Evolutionary conservation across 2,888 invertebrate genomes (phyloP), one percentile per base, ranked within the genome.

Genomic region (Pachymerium ferrugineum): DNA sequence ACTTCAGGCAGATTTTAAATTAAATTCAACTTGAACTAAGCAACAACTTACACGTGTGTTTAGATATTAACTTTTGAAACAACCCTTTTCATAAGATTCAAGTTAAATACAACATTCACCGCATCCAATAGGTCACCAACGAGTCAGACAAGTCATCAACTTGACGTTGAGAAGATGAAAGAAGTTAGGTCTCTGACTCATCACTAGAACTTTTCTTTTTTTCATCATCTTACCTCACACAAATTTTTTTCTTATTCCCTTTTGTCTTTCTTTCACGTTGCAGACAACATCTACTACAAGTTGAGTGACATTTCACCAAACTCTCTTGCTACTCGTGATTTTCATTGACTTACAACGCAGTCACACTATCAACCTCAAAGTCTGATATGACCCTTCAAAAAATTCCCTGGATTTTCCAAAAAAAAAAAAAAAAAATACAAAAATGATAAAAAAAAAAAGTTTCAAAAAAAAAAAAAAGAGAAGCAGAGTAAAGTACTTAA

Each of bases 311-410:
- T 62, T 62, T 28, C 62, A 62, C 25, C 62, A 62, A 62, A 16
- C 12, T 38, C 22, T 22, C 8, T 22, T 62, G 25, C 62, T n/a
- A 62, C 62, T 62, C 28, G 25, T 62, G 62, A 62, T 62, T 62
- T 62, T 62, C 62, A 62, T 62, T 62, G 62, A 62, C 62, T 62
- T 62, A 62, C 62, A 62, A 62, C 62, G n/a, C 62, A 10, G 62
- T 3, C 28, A 22, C 62, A 62, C 22, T 54, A 54, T 22, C 54
- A 54, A 62, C 10, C 10, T 14, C 10, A 25, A 25, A 28, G 25
- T 22, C 28, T n/a, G 12, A 38, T 38, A 28, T 62, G 22, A 62
- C 5, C 25, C 3, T 10, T 8, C 25, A 28, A 6, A 62, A 62
- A 62, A 10, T 62, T n/a, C n/a, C n/a, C 25, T 28, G 28, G 25